phyloP scores from a whole-genome alignment of 2,888 invertebrate genomes.

The Thera obeliscata region DNA sequence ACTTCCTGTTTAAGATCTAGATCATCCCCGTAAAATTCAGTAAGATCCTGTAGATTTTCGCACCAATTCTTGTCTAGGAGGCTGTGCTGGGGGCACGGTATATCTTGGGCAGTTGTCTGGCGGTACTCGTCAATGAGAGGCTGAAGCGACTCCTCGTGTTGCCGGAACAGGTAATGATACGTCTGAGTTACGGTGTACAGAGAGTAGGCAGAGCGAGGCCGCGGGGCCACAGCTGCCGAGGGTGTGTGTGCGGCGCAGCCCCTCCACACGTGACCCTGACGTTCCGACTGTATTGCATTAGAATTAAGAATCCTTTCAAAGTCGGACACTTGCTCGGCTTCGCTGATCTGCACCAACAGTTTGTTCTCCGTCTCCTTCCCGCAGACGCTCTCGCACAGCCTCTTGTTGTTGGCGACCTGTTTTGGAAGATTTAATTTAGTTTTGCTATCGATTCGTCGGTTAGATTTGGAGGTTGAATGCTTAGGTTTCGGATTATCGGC shows the following conservation, averaged over 20 bases:
- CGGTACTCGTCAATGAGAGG: slow-evolving; percentile 73
- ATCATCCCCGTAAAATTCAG: slow-evolving; percentile 82
- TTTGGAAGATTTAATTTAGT: slow-evolving; percentile 73
- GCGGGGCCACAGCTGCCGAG: slow-evolving; percentile 64
- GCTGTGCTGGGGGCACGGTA: slow-evolving; percentile 54
- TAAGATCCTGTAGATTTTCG: slow-evolving; percentile 73
- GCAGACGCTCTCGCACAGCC: slow-evolving; percentile 70
- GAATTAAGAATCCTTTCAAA: slow-evolving; percentile 87
- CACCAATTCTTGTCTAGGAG: slow-evolving; percentile 67
- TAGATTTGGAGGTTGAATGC: slow-evolving; percentile 69
- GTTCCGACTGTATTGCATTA: slow-evolving; percentile 81
- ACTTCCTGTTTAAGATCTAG: slow-evolving; percentile 66
- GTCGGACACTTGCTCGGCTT: slow-evolving; percentile 85
- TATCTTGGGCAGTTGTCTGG: slow-evolving; percentile 53
- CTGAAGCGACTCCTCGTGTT: slow-evolving; percentile 78
- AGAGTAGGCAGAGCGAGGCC: slow-evolving; percentile 75
- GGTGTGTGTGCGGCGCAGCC: slow-evolving; percentile 62
- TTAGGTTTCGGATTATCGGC: slow-evolving; percentile 63
- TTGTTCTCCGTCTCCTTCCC: slow-evolving; percentile 81
- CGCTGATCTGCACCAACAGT: slow-evolving; percentile 83
- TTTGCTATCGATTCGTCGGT: slow-evolving; percentile 62
- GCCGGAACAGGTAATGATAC: slow-evolving; percentile 74
- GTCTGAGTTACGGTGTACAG: slow-evolving; percentile 74
- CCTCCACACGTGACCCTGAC: slow-evolving; percentile 75
- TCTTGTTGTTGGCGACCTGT: slow-evolving; percentile 76